Conservation (phyloP, 2,888 invertebrate genomes). For the Epistrophe eligans region DNA sequence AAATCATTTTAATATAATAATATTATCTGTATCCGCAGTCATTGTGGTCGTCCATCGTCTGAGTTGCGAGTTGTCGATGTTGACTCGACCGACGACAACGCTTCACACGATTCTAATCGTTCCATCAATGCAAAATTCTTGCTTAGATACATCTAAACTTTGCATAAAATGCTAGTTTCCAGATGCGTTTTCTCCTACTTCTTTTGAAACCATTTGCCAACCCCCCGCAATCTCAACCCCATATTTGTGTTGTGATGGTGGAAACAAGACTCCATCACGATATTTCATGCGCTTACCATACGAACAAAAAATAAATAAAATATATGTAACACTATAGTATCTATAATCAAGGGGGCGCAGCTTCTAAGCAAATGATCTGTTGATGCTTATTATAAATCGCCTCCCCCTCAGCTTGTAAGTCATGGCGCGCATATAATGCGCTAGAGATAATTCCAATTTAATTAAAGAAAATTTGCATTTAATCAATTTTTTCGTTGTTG, state of each 20-base stretch:
- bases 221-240: neutral
- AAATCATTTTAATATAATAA: constrained; percentile 63
- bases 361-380: constrained; percentile 12
- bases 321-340: constrained; percentile 12
- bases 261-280: constrained; percentile 36
- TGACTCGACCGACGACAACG: neutral
- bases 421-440: constrained; percentile 16
- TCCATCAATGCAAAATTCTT: constrained; percentile 60
- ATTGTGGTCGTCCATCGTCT: constrained; percentile 25
- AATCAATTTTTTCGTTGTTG: constrained; percentile 62
- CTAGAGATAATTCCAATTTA: constrained; percentile 70
- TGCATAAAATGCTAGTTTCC: constrained; percentile 47
- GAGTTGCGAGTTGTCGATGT: neutral
- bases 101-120: constrained; percentile 65
- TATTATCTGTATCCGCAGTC: constrained; percentile 30
- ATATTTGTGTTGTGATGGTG: neutral
- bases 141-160: neutral
- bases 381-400: constrained; percentile 13
- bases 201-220: neutral
- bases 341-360: constrained; percentile 44
- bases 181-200: constrained; percentile 40
- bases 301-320: neutral
- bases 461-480: constrained; percentile 73
- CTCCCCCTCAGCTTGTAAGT: constrained; percentile 5
- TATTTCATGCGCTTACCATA: constrained; percentile 19